Base-by-base conservation (phyloP, 2,797 vertebrate species). In the Okamejei kenojei region DNA sequence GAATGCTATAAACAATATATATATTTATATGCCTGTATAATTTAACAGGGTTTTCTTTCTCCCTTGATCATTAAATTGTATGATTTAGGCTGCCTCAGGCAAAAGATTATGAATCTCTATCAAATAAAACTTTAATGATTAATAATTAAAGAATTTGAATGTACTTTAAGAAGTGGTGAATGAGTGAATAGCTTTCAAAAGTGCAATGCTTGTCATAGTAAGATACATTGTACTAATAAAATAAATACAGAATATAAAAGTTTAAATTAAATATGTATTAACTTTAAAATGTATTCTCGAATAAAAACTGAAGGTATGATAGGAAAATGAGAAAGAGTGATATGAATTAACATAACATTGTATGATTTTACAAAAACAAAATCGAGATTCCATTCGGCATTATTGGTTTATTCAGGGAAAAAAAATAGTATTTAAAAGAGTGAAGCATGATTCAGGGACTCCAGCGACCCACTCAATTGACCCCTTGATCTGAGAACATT, bases 171-270 rank as follows among this genome's bases (percentile, higher is more conserved):
- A 90, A 21, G 71, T 71, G 65, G 2, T 68, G 86, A 90, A 90
- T 65, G n/a, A 90, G 65, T 38, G 63, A 71, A 38, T 71, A 90
- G 86, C 32, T 90, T 90, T 90, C 86, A 71, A 17, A 71, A 38
- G 19, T 90, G 8, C 32, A 71, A 90, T 38, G 17, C 32, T 63
- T 90, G n/a, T 1, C 65, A 68, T 90, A 68, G 35, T 71, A 71
- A 90, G 19, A 90, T 7, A 35, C 8, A 21, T 21, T 17, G 63
- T 19, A 90, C n/a, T 35, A 90, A 90, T 90, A 68, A 65, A 90
- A 65, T 68, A 13, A 65, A 90, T 90, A 19, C 84, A 35, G 84
- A 90, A 32, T 90, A 65, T 65, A n/a, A 90, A 90, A 90, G 58
- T 15, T 65, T n/a, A 65, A 88, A 32, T 90, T 65, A 88, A 15